Percentiles rank a stretch among this genome's conserved stretches.
phyloP scores from a whole-genome alignment of 64 coral and sea anemone genomes.

The Orbicella faveolata region DNA sequence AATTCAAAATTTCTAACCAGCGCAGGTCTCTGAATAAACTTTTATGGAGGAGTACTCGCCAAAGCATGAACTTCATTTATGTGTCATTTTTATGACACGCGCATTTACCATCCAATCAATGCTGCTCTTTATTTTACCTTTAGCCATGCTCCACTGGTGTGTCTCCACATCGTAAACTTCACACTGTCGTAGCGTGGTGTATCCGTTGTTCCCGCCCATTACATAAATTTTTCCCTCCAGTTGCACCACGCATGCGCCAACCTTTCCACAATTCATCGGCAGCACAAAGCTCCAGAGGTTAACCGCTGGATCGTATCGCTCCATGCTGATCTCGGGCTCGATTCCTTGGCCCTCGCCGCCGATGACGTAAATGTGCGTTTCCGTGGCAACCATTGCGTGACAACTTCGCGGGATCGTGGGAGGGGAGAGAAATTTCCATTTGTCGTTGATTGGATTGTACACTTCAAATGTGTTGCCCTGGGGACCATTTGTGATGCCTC shows the following conservation, averaged over 20 bases:
- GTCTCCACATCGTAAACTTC: slow-evolving; percentile 62
- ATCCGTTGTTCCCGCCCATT: slow-evolving; percentile 81
- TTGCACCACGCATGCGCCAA: slow-evolving; percentile 75
- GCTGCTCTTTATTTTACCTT: slow-evolving; percentile 29
- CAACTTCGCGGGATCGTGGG: slow-evolving; percentile 62
- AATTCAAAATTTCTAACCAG: too few relatives aligned
- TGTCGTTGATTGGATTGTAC: slow-evolving; percentile 79
- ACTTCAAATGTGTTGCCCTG: slow-evolving; percentile 68
- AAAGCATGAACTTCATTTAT: too few relatives aligned
- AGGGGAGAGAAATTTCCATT: slow-evolving; percentile 63
- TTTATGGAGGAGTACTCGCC: too few relatives aligned
- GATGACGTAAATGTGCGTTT: slow-evolving; percentile 75
- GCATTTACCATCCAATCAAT: too few relatives aligned
- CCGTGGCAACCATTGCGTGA: slow-evolving; percentile 66
- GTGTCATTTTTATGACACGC: too few relatives aligned
- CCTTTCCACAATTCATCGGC: slow-evolving; percentile 86
- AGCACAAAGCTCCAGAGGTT: slow-evolving; percentile 77
- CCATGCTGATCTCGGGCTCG: slow-evolving; percentile 88
- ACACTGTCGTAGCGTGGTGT: slow-evolving; percentile 65
- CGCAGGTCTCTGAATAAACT: too few relatives aligned
- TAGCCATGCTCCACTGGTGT: slow-evolving; percentile 53
- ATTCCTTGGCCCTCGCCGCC: slow-evolving; percentile 77
- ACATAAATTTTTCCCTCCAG: slow-evolving; percentile 63
- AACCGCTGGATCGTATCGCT: slow-evolving; percentile 77
- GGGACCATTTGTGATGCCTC: slow-evolving; percentile 68